phyloP scores from a whole-genome alignment of 2,113 vertebrate genomes.

The Vanacampus margaritifer region DNA sequence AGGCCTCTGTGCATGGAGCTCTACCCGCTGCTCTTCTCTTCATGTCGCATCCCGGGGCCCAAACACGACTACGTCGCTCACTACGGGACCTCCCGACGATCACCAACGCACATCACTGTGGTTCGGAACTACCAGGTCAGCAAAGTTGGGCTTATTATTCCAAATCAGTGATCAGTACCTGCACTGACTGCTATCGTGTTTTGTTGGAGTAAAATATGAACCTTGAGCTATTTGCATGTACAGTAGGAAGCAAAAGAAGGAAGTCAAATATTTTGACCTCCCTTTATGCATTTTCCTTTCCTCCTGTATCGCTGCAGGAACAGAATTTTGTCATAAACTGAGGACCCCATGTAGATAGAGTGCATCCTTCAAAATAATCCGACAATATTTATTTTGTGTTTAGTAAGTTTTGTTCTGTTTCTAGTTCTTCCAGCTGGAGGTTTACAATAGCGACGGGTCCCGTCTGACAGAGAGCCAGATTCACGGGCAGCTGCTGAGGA shows the following conservation, averaged over 20 bases:
- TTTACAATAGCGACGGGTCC: slow-evolving; percentile 82
- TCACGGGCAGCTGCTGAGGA: slow-evolving; percentile 76
- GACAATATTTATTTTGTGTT: too few species aligned
- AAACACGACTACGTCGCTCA: slow-evolving; percentile 77
- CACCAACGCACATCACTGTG: slow-evolving; percentile 76
- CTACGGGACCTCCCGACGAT: slow-evolving; percentile 61
- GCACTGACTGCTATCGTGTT: too few species aligned
- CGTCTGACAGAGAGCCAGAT: slow-evolving; percentile 81
- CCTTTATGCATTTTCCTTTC: too few species aligned
- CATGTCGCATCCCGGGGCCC: slow-evolving; percentile 79
- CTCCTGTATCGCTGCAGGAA: too few species aligned
- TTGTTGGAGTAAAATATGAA: too few species aligned
- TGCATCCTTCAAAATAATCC: too few species aligned
- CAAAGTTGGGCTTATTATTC: not conserved
- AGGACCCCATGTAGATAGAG: too few species aligned
- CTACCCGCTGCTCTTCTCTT: slow-evolving; percentile 77
- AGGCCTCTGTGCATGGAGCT: slow-evolving; percentile 78
- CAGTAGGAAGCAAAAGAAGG: not conserved
- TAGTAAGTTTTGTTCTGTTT: not conserved
- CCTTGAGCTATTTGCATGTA: not conserved
- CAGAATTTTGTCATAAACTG: too few species aligned
- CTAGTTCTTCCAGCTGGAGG: slow-evolving; percentile 83
- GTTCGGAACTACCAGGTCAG: slow-evolving; percentile 83
- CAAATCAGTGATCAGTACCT: too few species aligned
- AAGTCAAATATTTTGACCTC: too few species aligned